Evolutionary conservation across 2,888 invertebrate genomes (phyloP).

Genomic region (Tetrapedia diversipes): DNA sequence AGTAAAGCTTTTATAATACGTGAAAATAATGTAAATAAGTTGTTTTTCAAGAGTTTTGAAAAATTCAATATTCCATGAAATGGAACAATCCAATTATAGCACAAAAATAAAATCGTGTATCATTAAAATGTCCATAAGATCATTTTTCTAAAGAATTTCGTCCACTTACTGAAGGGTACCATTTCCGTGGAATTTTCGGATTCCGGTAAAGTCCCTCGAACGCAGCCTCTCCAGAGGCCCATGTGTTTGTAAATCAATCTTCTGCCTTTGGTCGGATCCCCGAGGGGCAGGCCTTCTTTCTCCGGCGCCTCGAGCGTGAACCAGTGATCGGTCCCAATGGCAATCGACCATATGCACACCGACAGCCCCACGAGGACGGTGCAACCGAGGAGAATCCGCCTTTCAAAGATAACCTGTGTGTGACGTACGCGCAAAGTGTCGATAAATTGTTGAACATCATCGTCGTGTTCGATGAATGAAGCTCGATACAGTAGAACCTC

Average conservation of each 20-base stretch:
- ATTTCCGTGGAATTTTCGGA: constrained; percentile 56
- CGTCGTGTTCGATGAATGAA: no score
- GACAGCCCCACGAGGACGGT: constrained; percentile 87
- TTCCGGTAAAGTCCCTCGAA: constrained; percentile 82
- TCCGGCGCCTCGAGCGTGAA: constrained; percentile 84
- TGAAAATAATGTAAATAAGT: no score
- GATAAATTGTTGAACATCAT: no score
- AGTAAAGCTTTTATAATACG: no score
- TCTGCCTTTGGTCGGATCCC: constrained; percentile 68
- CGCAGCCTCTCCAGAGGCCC: constrained; percentile 88
- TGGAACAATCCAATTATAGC: no score
- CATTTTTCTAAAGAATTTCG: no score
- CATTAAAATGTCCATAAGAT: no score
- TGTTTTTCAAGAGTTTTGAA: no score
- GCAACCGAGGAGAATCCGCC: constrained; percentile 88
- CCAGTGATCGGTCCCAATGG: constrained; percentile 91
- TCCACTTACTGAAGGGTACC: constrained; percentile 63
- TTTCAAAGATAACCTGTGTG: constrained; percentile 87
- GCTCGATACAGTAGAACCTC: no score
- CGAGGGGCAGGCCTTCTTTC: constrained; percentile 72
- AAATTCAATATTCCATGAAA: no score
- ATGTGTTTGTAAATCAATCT: constrained; percentile 87
- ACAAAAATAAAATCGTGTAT: no score
- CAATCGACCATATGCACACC: constrained; percentile 88
- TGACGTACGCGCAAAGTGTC: accelerated